Evolutionary conservation across 2,888 invertebrate species (phyloP), one percentile per base, ranked within the genome.

Genomic region (Troglohyphantes excavatus): DNA sequence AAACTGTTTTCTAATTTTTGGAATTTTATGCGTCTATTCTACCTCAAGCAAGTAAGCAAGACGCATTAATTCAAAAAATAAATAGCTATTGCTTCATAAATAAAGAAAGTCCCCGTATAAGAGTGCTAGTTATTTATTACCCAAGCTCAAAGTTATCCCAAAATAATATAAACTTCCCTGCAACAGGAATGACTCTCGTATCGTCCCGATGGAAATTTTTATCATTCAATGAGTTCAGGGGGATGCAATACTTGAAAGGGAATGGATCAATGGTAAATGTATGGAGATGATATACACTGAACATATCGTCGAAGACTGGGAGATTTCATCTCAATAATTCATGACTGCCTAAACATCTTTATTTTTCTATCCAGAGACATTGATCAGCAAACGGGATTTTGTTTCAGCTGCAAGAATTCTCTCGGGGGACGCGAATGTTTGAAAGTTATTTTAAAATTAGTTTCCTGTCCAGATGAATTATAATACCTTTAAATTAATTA

Each of bases 281-380:
- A 81, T 81, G 79, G 79, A 81, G 79, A 81, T 81, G 67, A 81
- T 67, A 81, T 81, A 68, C 79, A 81, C 53, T 81, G 79, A 27
- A 53, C 79, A 81, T 68, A 46, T 81, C 27, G 53, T 29, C 39
- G 26, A 68, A 67, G 79, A 81, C 67, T 78, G 39, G 78, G 61
- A 63, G 65, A 78, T 78, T 81, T 81, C 67, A 68, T 81, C 53
- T 81, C 79, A 81, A 81, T 81, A 68, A 81, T 81, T 81, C 79
- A 81, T 81, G 79, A 78, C 39, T 65, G 61, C 78, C 39, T 78
- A 17, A 39, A 29, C 53, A 53, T 53, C 53, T 53, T 53, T 53
- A 53, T 53, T n/a, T 53, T n/a, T 13, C 17, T 5, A n/a, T 53
- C 53, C n/a, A 5, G 53, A n/a, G 53, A 53, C 53, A 53, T 53